Base-by-base conservation (phyloP, 2,113 vertebrate genomes). In the Hystrix cristata region DNA sequence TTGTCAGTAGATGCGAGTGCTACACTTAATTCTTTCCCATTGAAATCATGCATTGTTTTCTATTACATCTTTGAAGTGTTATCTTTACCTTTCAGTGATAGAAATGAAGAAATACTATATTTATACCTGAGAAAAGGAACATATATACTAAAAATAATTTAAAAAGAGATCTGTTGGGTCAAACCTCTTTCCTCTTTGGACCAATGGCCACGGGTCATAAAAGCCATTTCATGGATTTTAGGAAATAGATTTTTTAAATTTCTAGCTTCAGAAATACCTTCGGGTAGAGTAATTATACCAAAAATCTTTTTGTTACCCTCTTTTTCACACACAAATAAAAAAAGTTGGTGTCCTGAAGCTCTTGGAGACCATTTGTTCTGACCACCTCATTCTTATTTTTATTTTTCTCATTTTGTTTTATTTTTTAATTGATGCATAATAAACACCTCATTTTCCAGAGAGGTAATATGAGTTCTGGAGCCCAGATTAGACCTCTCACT, bases 41-140 rank as follows among this genome's bases (percentile, higher is more conserved):
- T 78, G 27, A 83, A 79, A 55, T 83, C 34, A 91, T 38, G 38
- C 7, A 46, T 91, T 65, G 71, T 79, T 96, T 81, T 85, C 23
- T 57, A 79, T 57, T 87, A 65, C n/a, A 86, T 89, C 62, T 84
- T 65, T 9, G 43, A 80, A 87, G 67, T 62, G 60, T 71, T 34
- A 57, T 67, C 12, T 46, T 69, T 71, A 78, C 14, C 71, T 51
- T 48, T 85, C 25, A 74, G 19, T 51, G 46, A 15, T 51, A 15
- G 25, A 84, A 83, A 85, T 72, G 84, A 57, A 79, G 92, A 67
- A 1, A 29, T 53, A 43, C 5, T 64, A 23, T 59, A 51, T 51
- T 88, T 80, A 31, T 19, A 25, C 13, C 51, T 80, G 48, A 90
- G n/a, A 31, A 91, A 46, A 83, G 57, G 11, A 71, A 69, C 6